Conservation (phyloP, 2,113 vertebrate genomes). For the Bucco capensis region DNA sequence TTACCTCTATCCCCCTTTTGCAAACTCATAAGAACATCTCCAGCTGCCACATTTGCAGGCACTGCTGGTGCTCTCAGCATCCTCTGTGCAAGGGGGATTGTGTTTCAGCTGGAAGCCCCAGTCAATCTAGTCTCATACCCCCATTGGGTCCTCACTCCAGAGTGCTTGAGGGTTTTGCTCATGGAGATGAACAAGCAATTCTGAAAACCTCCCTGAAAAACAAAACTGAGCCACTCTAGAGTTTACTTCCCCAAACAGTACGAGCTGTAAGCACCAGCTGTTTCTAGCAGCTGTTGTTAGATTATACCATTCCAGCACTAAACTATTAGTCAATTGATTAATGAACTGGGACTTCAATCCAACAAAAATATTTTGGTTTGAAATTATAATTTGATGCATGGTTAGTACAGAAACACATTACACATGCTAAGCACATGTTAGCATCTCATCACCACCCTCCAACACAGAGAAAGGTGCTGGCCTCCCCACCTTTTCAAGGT, state of each 20-base stretch:
- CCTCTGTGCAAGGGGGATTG: not conserved
- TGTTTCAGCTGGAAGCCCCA: not conserved
- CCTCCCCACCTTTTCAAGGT: not conserved
- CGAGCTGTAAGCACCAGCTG: not conserved
- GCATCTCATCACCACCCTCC: not conserved
- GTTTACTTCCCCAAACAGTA: not conserved
- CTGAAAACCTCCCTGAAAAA: not conserved
- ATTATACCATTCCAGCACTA: not conserved
- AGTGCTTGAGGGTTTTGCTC: not conserved
- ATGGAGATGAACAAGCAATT: not conserved
- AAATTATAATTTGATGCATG: slow-evolving; percentile 24
- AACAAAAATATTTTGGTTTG: slow-evolving; percentile 48
- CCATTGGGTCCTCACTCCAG: not conserved
- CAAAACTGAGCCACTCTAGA: not conserved
- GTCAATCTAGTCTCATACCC: not conserved
- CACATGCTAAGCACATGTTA: not conserved
- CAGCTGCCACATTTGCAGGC: not conserved
- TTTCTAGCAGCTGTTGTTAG: slow-evolving; percentile 29
- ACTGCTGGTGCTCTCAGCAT: not conserved
- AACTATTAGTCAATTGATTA: slow-evolving; percentile 58
- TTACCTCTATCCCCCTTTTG: rapidly evolving
- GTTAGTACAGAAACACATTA: not conserved
- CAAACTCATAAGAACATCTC: not conserved
- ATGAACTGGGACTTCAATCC: slow-evolving; percentile 42
- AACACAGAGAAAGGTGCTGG: not conserved